Evolutionary conservation across 1,140 invertebrate genomes (phyloP).

Genomic region (Pseudomyrmex gracilis): DNA sequence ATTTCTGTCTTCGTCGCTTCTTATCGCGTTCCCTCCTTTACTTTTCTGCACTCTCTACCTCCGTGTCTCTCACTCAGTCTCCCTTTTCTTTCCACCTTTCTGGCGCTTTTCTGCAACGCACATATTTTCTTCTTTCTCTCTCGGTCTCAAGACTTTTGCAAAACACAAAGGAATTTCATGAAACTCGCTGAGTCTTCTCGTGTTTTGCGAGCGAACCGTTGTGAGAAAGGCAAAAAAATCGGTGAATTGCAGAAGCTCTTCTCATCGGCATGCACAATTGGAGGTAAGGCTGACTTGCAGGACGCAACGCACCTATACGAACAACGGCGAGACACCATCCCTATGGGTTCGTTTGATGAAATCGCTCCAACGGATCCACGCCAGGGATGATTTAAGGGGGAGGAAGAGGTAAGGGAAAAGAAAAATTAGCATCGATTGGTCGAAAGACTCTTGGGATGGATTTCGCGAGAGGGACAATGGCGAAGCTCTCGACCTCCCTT

Average conservation of each 20-base stretch:
- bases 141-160: slow-evolving; percentile 12
- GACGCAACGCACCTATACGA: slow-evolving; percentile 30
- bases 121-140: background rate
- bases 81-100: background rate
- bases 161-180: slow-evolving; percentile 14
- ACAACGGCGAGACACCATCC: slow-evolving; percentile 34
- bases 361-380: slow-evolving; percentile 73
- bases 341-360: background rate
- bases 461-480: slow-evolving; percentile 48
- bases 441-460: slow-evolving; percentile 31
- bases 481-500: slow-evolving; percentile 31
- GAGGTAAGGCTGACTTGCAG: slow-evolving; percentile 32
- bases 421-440: slow-evolving; percentile 36
- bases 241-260: background rate
- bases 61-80: background rate
- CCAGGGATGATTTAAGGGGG: slow-evolving; percentile 1
- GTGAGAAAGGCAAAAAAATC: background rate
- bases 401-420: slow-evolving; percentile 33
- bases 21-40: background rate
- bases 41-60: background rate
- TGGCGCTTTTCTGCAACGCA: slow-evolving; percentile 23
- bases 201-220: background rate
- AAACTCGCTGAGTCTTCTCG: background rate
- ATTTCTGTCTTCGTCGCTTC: slow-evolving; percentile 19
- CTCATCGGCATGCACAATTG: slow-evolving; percentile 12